Evolutionary conservation across 2,797 vertebrate genomes (phyloP), one percentile per base, ranked within the genome.

Genomic region (Arrhamphus sclerolepis): DNA sequence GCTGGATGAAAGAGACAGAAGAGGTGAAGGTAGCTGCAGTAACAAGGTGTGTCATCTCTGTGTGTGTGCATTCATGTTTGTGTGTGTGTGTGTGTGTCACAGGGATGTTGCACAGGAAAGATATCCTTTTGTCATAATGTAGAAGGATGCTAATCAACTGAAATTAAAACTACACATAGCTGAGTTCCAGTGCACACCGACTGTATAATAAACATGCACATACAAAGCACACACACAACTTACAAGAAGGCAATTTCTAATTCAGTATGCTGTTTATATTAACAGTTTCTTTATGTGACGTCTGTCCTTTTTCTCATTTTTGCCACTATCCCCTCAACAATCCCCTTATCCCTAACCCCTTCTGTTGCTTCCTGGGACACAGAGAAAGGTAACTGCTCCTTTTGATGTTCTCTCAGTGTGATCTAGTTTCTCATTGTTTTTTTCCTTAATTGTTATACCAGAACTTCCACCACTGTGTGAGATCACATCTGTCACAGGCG

Each of bases 301-400:
- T 14, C 26, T n/a, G 39, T 16, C 49, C 39, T 11, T 28, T 66
- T 22, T 49, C 18, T 47, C 13, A n/a, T 49, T 43, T 19, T 20
- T 66, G 38, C 46, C 38, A 42, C 17, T 28, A 28, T 39, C 39
- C 17, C 48, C 21, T 47, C 26, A 7, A 13, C n/a, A 2, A 28
- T 2, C 50, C 8, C 2, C 31, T 34, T 34, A 1, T 3, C 9
- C 34, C 34, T 29, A 4, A 7, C 20, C 49, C 21, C 24, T 40
- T 41, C 56, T 28, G 46, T 40, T 82, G 82, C 84, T 80, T 77
- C 46, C 76, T 3, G 65, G 89, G 82, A 88, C 49, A 59, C 87
- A 91, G 90, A 87, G 90, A 91, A 89, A 90, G 90, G 90, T 91
- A 91, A 89, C 70, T 51, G 44, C 34, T 61, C 54, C 53, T 54